Evolutionary conservation across 2,888 invertebrate genomes (phyloP).

Genomic region (Diachrysia chrysitis): DNA sequence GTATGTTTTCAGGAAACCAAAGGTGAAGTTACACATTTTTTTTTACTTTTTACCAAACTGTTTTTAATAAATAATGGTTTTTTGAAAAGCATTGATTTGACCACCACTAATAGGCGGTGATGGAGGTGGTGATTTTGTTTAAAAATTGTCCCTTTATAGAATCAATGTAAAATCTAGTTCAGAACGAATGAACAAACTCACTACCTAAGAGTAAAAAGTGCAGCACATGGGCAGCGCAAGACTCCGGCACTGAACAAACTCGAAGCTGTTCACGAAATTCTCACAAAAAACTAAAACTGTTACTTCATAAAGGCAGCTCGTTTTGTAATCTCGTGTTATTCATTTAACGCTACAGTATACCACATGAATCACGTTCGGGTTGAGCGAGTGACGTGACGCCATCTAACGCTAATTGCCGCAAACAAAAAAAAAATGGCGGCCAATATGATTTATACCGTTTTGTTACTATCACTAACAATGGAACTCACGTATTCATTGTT

Average conservation of each 20-base stretch:
- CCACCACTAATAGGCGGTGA: no score
- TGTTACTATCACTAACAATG: slow-evolving; percentile 63
- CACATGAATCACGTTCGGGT: slow-evolving; percentile 65
- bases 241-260: background rate
- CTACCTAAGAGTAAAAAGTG: no score
- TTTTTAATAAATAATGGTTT: no score
- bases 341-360: slow-evolving; percentile 32
- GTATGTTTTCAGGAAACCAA: no score
- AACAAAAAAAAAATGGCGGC: slow-evolving; percentile 71
- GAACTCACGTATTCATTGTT: slow-evolving; percentile 44
- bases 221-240: no score
- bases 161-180: no score
- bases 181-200: no score
- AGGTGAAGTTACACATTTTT: no score
- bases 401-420: slow-evolving; percentile 72
- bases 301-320: background rate
- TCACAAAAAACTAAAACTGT: background rate
- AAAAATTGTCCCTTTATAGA: no score
- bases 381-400: slow-evolving; percentile 67
- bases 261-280: background rate
- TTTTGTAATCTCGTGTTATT: slow-evolving; percentile 23
- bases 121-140: no score
- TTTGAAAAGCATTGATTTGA: no score
- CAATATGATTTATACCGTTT: slow-evolving; percentile 70
- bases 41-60: no score